Conservation (phyloP, 1,140 invertebrate species). For the Sarcophaga peregrina region DNA sequence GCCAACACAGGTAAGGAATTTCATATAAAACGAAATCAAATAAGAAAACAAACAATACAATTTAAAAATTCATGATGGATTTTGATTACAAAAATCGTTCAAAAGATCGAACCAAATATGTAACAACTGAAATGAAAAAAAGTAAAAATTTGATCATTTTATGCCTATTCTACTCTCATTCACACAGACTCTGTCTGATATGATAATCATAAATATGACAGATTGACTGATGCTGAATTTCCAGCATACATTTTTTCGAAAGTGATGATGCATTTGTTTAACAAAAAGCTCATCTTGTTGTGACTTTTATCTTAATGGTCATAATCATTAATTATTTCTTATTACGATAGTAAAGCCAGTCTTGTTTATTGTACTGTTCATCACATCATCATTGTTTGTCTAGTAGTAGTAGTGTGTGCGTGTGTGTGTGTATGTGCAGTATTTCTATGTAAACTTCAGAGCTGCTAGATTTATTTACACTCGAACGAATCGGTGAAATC, state of each 20-base stretch:
- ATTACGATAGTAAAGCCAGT: conserved; percentile 3
- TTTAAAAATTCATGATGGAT: background rate
- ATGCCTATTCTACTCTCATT: background rate
- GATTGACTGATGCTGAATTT: background rate
- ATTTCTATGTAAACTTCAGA: background rate
- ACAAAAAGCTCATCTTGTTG: background rate
- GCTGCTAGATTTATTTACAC: conserved; percentile 31
- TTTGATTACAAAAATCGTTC: background rate
- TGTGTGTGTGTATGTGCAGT: background rate
- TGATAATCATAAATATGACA: background rate
- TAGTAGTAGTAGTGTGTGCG: background rate
- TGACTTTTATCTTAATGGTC: background rate
- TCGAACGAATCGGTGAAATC: conserved; percentile 38
- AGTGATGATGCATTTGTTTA: conserved; percentile 17
- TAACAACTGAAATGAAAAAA: conserved; percentile 24
- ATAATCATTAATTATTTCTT: background rate
- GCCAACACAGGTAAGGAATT: background rate
- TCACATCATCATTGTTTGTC: background rate
- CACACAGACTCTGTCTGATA: background rate
- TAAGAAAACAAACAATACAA: background rate
- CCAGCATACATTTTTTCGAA: conserved; percentile 17
- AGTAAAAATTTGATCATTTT: background rate
- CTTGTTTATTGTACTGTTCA: background rate
- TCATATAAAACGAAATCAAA: background rate
- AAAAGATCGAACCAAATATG: conserved; percentile 19